Evolutionary conservation across 1,140 invertebrate species (phyloP).

Genomic region (Papilio helenus): DNA sequence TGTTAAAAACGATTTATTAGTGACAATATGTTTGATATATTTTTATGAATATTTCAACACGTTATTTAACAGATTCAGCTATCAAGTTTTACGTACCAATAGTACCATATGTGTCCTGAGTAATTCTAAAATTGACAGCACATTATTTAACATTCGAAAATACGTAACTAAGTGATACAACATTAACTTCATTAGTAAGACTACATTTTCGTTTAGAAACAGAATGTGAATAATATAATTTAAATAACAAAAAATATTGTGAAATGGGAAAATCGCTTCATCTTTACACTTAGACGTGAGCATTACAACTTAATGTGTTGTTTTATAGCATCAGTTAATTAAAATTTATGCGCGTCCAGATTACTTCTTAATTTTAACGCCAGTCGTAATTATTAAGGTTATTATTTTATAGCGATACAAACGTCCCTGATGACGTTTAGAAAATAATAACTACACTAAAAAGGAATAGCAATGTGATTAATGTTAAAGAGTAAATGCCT

Average conservation of each 20-base stretch:
- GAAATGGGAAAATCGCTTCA: neutral
- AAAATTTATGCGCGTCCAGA: slow-evolving; percentile 14
- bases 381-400: slow-evolving; percentile 25
- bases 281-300: neutral
- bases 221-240: neutral
- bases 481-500: too few relatives aligned
- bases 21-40: too few relatives aligned
- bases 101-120: too few relatives aligned
- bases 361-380: slow-evolving; percentile 24
- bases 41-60: too few relatives aligned
- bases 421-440: neutral
- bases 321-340: slow-evolving; percentile 22
- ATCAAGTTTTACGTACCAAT: too few relatives aligned
- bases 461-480: neutral
- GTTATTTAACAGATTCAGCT: too few relatives aligned
- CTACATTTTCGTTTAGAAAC: too few relatives aligned
- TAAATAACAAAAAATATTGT: neutral
- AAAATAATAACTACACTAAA: neutral
- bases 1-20: too few relatives aligned
- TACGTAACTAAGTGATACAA: too few relatives aligned
- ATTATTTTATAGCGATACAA: neutral
- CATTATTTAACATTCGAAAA: too few relatives aligned
- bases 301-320: slow-evolving; percentile 15
- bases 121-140: too few relatives aligned
- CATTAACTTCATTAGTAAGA: too few relatives aligned